These are phyloP conservation scores for Acridotheres tristis DNA, from an alignment of 2,797 vertebrate species.

Conservation along the genomic window DNA sequence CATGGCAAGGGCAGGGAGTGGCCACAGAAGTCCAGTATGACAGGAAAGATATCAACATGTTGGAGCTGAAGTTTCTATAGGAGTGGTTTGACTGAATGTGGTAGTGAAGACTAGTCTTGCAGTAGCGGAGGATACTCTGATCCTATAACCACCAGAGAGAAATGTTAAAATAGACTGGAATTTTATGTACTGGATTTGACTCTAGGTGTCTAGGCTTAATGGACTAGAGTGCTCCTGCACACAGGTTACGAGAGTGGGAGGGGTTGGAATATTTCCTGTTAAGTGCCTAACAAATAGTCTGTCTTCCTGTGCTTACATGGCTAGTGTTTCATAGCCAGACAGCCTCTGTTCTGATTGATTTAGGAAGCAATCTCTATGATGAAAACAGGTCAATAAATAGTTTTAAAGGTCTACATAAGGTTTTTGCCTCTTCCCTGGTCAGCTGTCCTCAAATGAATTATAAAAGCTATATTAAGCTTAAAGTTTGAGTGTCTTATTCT, in stretches of 20 bases:
- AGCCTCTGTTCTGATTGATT: not conserved
- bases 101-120: not conserved
- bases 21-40: not conserved
- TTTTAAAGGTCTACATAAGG: not conserved
- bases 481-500: not conserved
- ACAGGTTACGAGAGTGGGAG: not conserved
- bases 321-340: not conserved
- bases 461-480: not conserved
- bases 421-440: not conserved
- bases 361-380: not conserved
- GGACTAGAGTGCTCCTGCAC: not conserved
- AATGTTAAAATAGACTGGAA: not conserved
- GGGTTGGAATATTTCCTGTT: not conserved
- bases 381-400: not conserved
- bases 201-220: not conserved
- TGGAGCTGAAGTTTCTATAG: not conserved
- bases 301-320: not conserved
- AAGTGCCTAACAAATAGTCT: not conserved
- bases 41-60: not conserved
- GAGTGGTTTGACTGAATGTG: not conserved
- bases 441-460: not conserved
- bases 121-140: not conserved
- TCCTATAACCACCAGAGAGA: no score
- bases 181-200: not conserved
- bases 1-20: not conserved